phyloP scores from a whole-genome alignment of 2,888 invertebrate species.

The Apomyelois bistriatella region DNA sequence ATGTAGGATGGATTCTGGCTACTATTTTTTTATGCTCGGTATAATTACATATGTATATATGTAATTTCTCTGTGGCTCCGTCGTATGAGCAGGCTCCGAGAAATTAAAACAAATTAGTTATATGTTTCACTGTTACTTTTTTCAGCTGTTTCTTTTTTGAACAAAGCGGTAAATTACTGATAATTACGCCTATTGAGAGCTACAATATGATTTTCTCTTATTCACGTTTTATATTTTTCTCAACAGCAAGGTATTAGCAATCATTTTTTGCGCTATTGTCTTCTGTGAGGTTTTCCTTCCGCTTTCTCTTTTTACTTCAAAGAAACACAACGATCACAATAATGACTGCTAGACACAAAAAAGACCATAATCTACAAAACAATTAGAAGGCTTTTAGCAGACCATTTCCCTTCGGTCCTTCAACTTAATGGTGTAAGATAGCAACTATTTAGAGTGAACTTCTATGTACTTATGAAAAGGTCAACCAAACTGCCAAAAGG shows the following conservation, averaged over 20 bases:
- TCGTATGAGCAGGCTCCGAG: too few relatives aligned
- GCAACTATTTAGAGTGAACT: neutral
- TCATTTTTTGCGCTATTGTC: constrained; percentile 1
- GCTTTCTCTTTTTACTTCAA: neutral
- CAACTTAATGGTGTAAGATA: neutral
- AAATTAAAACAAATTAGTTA: too few relatives aligned
- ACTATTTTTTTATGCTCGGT: too few relatives aligned
- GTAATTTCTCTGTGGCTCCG: too few relatives aligned
- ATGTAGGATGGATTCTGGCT: too few relatives aligned
- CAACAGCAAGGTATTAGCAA: neutral
- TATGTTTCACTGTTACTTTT: too few relatives aligned
- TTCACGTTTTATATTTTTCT: neutral
- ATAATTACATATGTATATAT: too few relatives aligned
- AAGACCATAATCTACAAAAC: constrained; percentile 5
- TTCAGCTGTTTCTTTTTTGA: too few relatives aligned
- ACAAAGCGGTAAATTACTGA: neutral
- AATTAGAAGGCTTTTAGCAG: constrained; percentile 13
- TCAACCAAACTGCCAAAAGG: neutral
- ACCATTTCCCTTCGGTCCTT: neutral
- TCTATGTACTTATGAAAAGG: neutral
- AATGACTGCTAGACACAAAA: neutral
- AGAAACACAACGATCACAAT: neutral
- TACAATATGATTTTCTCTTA: neutral
- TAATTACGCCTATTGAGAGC: neutral
- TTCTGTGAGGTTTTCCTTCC: neutral